Conservation (phyloP, 2,888 invertebrate genomes). For the Scaptomyza cyrtandrae region DNA sequence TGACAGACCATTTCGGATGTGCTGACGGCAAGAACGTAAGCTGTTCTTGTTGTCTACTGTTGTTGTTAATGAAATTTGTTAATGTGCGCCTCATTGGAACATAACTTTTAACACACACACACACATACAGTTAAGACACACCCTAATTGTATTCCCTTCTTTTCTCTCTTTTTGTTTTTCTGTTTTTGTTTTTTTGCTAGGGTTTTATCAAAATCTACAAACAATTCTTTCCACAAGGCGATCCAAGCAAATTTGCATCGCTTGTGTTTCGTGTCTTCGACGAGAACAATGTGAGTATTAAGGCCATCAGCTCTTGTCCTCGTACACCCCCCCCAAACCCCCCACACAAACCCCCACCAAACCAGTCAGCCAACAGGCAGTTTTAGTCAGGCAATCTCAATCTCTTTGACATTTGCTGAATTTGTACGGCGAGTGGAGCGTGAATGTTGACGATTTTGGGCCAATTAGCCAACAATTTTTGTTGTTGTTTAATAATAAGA, state of each 20-base stretch:
- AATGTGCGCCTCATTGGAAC: conserved; percentile 55
- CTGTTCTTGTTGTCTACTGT: conserved; percentile 31
- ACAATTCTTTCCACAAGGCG: conserved; percentile 99
- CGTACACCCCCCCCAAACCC: conserved; percentile 1
- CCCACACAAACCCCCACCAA: background rate
- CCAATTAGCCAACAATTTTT: conserved; percentile 51
- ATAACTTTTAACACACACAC: conserved; percentile 27
- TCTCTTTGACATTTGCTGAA: conserved; percentile 54
- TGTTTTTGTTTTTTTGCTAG: conserved; percentile 85
- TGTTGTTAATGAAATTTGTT: conserved; percentile 71
- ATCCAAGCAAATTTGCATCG: conserved; percentile 99
- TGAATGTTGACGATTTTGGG: conserved; percentile 55
- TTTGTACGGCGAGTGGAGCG: conserved; percentile 53
- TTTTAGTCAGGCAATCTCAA: conserved; percentile 12
- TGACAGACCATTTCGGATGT: conserved; percentile 55
- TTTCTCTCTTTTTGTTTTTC: background rate
- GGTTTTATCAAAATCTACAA: conserved; percentile 99
- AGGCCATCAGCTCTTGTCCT: conserved; percentile 34
- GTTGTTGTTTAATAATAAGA: conserved; percentile 1
- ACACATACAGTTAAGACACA: conserved; percentile 8
- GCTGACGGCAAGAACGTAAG: conserved; percentile 49
- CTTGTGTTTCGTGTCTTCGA: conserved; percentile 99
- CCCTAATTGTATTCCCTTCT: conserved; percentile 50
- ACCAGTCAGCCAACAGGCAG: no score
- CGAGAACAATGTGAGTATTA: conserved; percentile 96